Conservation (phyloP, 2,113 vertebrate species). For the Montifringilla adamsi region DNA sequence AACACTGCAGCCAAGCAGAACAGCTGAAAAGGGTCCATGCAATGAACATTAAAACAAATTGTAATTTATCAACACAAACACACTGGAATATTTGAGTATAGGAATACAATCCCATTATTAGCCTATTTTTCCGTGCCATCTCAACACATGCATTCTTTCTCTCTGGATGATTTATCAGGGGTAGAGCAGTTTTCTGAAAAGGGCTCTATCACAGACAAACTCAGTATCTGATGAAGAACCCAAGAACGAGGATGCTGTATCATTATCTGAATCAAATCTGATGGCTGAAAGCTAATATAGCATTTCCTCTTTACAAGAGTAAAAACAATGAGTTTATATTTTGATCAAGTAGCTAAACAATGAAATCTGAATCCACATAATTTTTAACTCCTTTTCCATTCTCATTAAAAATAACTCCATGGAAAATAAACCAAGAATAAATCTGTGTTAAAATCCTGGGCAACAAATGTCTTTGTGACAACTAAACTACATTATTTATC, state of each 20-base stretch:
- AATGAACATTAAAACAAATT: neutral
- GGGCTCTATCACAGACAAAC: neutral
- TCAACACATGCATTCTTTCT: neutral
- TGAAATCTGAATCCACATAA: slow-evolving; percentile 34
- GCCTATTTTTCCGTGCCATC: neutral
- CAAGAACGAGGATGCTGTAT: slow-evolving; percentile 32
- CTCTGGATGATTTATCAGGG: slow-evolving; percentile 20
- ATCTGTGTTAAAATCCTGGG: neutral
- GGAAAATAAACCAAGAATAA: slow-evolving; percentile 24
- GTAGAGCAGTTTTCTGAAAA: neutral
- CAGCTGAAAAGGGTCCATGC: neutral
- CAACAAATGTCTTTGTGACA: slow-evolving; percentile 7
- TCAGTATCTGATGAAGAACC: neutral
- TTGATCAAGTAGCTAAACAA: slow-evolving; percentile 46
- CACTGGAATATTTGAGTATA: neutral
- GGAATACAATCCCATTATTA: neutral
- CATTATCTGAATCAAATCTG: slow-evolving; percentile 41
- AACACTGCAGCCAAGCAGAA: neutral
- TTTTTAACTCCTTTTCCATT: slow-evolving; percentile 39
- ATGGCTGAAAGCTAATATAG: slow-evolving; percentile 19
- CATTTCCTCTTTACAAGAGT: neutral
- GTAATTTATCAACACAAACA: neutral
- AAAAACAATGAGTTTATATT: slow-evolving; percentile 18
- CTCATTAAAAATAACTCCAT: slow-evolving; percentile 20
- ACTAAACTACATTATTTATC: neutral